phyloP scores from a whole-genome alignment of 92 coral and sea anemone genomes.

The Phenganax stokvisi region DNA sequence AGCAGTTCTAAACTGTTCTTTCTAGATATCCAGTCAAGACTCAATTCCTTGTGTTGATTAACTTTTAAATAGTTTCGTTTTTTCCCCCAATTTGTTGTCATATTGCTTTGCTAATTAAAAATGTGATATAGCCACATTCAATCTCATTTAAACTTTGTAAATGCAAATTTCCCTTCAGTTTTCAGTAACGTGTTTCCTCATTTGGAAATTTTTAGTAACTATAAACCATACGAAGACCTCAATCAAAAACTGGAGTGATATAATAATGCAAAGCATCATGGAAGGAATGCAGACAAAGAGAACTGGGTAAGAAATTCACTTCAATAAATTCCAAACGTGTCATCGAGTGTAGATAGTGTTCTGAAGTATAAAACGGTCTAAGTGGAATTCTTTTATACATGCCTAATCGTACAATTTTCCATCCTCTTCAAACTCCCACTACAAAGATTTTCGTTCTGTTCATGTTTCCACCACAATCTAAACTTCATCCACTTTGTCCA shows the following conservation, averaged over 20 bases:
- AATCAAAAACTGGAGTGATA: too few species aligned
- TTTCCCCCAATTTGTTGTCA: neutral
- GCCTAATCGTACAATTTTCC: neutral
- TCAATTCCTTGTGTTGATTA: too few species aligned
- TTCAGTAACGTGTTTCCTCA: neutral
- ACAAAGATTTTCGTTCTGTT: neutral
- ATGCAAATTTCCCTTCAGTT: neutral
- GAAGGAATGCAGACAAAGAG: too few species aligned
- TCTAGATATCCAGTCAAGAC: too few species aligned
- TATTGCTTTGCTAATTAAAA: neutral
- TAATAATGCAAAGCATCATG: too few species aligned
- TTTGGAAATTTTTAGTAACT: neutral
- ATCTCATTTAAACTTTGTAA: neutral
- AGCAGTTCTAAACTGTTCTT: too few species aligned
- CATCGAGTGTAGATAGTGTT: too few species aligned
- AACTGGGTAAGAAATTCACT: too few species aligned
- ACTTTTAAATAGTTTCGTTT: too few species aligned
- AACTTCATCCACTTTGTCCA: neutral
- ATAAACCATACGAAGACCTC: neutral
- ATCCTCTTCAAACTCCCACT: neutral
- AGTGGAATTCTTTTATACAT: too few species aligned
- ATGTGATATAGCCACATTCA: neutral
- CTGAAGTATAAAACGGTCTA: too few species aligned
- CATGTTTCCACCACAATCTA: slow-evolving; percentile 1
- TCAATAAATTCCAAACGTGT: too few species aligned